These are phyloP conservation scores for Zoanthus sansibaricus DNA, from an alignment of 92 coral and sea anemone species.

Conservation along the genomic window DNA sequence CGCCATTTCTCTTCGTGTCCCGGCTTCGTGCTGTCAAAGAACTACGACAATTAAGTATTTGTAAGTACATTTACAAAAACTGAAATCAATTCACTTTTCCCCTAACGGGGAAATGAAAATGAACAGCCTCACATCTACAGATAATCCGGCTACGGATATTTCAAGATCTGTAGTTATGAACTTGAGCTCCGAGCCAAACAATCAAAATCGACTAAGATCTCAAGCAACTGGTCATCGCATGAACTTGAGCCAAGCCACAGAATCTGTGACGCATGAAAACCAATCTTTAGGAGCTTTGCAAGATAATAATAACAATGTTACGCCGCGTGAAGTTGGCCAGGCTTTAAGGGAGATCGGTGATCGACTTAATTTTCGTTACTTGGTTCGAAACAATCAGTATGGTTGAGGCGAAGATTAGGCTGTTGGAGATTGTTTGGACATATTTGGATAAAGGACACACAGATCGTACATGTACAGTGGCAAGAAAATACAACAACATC, in stretches of 20 bases:
- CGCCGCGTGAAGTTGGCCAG: constrained; percentile 86
- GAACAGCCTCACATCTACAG: constrained; percentile 30
- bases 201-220: constrained; percentile 31
- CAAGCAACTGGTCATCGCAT: constrained; percentile 20
- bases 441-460: background rate
- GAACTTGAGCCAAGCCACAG: constrained; percentile 62
- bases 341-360: constrained; percentile 86
- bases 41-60: no score
- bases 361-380: constrained; percentile 67
- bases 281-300: constrained; percentile 55
- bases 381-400: constrained; percentile 61
- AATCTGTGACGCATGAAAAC: constrained; percentile 78
- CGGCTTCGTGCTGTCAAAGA: background rate
- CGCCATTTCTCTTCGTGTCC: background rate
- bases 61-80: constrained; percentile 5
- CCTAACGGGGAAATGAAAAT: constrained; percentile 41
- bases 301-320: constrained; percentile 79
- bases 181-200: constrained; percentile 35
- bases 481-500: constrained; percentile 27
- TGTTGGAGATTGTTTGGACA: background rate
- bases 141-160: constrained; percentile 14
- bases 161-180: constrained; percentile 30
- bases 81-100: constrained; percentile 21
- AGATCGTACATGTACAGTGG: background rate
- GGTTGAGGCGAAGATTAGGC: constrained; percentile 35